A percentile compares a stretch with the other conserved stretches of the same genome.
Conservation (phyloP, 1,140 invertebrate genomes). For the Bombus consobrinus region DNA sequence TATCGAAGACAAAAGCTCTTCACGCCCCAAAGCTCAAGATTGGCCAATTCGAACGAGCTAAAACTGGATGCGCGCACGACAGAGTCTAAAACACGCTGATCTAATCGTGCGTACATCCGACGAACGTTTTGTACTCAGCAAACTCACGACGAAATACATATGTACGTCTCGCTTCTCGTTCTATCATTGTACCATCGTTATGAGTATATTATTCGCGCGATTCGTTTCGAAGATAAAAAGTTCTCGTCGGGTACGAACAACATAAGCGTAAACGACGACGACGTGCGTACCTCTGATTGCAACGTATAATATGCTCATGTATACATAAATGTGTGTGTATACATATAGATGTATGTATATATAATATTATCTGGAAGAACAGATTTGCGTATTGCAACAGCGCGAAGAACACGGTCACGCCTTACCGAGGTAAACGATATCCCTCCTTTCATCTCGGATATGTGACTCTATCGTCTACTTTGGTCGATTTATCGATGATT, state of each 20-base stretch:
- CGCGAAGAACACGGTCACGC: slow-evolving; percentile 63
- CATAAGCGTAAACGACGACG: slow-evolving; percentile 42
- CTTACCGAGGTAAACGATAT: slow-evolving; percentile 64
- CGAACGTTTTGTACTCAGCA: slow-evolving; percentile 43
- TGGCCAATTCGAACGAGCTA: slow-evolving; percentile 1
- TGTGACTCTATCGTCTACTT: slow-evolving; percentile 43
- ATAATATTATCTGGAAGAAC: slow-evolving; percentile 79
- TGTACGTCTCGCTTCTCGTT: slow-evolving; percentile 6
- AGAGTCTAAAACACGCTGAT: neutral
- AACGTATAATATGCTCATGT: slow-evolving; percentile 57
- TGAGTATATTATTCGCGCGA: slow-evolving; percentile 35
- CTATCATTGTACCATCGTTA: slow-evolving; percentile 36
- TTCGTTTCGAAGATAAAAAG: slow-evolving; percentile 41
- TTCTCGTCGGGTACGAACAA: slow-evolving; percentile 37
- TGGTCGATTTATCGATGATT: slow-evolving; percentile 8
- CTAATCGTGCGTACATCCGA: neutral
- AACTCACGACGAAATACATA: slow-evolving; percentile 23
- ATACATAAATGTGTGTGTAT: slow-evolving; percentile 58
- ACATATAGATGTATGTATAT: slow-evolving; percentile 66
- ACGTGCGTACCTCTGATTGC: slow-evolving; percentile 51
- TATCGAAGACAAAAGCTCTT: neutral
- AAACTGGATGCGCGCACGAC: neutral
- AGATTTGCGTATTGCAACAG: slow-evolving; percentile 78
- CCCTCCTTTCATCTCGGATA: slow-evolving; percentile 37
- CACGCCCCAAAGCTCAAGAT: neutral